Evolutionary conservation across 2,888 invertebrate species (phyloP).

Genomic region (Eugnorisma glareosa): DNA sequence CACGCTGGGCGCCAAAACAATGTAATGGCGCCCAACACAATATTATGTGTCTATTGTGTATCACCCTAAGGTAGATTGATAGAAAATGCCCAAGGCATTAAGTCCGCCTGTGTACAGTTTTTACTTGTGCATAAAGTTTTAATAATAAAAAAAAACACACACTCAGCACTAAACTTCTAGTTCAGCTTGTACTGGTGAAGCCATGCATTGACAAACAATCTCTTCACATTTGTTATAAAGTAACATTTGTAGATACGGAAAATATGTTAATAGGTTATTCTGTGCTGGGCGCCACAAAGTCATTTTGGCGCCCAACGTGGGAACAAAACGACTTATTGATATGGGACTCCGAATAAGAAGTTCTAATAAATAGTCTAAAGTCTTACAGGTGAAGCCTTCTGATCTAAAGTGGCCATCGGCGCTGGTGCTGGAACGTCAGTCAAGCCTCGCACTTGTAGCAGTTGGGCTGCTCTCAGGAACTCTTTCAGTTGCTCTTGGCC

Average conservation of each 20-base stretch:
- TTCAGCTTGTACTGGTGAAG: constrained; percentile 91
- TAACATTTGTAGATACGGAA: not conserved
- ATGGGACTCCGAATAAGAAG: not conserved
- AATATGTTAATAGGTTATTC: not conserved
- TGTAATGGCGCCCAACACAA: constrained; percentile 54
- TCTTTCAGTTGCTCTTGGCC: constrained; percentile 96
- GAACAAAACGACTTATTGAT: constrained; percentile 24
- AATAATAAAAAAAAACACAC: constrained; percentile 7
- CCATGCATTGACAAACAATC: constrained; percentile 63
- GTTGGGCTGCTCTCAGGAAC: constrained; percentile 96
- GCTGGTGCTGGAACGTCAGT: constrained; percentile 94
- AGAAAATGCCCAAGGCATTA: not conserved
- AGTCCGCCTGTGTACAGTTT: not conserved
- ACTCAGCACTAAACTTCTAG: not conserved
- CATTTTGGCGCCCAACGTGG: constrained; percentile 9
- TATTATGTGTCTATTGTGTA: not conserved
- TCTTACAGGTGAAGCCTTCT: constrained; percentile 93
- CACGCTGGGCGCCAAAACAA: constrained; percentile 36
- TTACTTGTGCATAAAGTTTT: not conserved
- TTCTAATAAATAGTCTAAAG: not conserved
- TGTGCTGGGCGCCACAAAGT: not conserved
- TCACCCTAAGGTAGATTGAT: not conserved
- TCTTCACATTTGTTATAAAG: not conserved
- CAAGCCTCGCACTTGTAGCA: constrained; percentile 96
- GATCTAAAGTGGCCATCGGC: constrained; percentile 88